Evolutionary conservation across 2,113 vertebrate genomes (phyloP), one percentile per base, ranked within the genome.

Genomic region (Ariopsis seemanni): DNA sequence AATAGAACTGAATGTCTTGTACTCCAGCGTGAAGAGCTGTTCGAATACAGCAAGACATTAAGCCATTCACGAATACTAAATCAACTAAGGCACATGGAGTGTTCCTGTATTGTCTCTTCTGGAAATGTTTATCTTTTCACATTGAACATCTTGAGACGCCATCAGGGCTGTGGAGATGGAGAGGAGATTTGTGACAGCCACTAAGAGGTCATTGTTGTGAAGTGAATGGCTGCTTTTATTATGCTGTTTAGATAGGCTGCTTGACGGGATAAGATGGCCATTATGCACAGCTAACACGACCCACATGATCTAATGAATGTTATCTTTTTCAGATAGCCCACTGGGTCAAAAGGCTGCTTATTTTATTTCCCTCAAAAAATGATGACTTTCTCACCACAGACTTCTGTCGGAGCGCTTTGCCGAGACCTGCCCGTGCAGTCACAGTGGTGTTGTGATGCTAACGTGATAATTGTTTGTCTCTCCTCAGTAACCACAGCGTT

Each of bases 401-500:
- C 58, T 1, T 65, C n/a, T 15, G 1, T 20, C 58, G 1, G 30
- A 22, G 42, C 7, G 2, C 6, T 72, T 48, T 48, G 20, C 30
- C 17, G 15, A 72, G 65, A 60, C 79, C 30, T 72, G 30, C 63
- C 60, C 27, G 4, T 82, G 63, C 25, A 30, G 14, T 42, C 48
- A 27, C 30, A 2, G 11, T 15, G 18, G n/a, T 48, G 63, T n/a
- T 18, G 5, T 30, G 27, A 82, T 85, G 63, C 50, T 83, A 69
- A 82, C 57, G 77, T 60, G 9, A 53, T 58, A 30, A 52, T n/a
- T 0, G 93, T 85, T 92, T 80, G 90, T 90, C 86, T 91, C 55
- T 55, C 88, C 90, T 88, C 93, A 98, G 97, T 97, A 95, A 97
- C 96, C 93, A 97, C 98, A 94, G 97, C 97, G 52, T 94, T 95